Evolutionary conservation across 2,888 invertebrate genomes (phyloP), one percentile per base, ranked within the genome.

Genomic region (Teleogryllus oceanicus): DNA sequence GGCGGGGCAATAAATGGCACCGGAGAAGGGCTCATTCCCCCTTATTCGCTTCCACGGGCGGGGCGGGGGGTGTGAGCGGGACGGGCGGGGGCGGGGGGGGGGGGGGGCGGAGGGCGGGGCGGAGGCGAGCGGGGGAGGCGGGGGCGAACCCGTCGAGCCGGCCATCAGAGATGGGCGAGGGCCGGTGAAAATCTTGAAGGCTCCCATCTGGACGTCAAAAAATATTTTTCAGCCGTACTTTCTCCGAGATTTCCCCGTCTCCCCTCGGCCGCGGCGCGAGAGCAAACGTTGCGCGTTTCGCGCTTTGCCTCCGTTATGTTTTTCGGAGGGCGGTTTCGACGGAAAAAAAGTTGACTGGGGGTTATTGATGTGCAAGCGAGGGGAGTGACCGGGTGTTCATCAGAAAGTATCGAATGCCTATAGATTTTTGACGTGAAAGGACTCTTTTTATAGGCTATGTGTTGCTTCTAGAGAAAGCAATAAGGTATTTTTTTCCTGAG

Each of bases 141-240:
- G 24, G 2, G 24, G 24, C 24, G 24, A 21, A 5, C 37, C 37
- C 8, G 37, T 4, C 37, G 37, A 37, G 37, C 8, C 62, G 62
- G n/a, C 62, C 62, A 62, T 62, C n/a, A 77, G 37, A 80, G 81
- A 80, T 82, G 79, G 80, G 78, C 82, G 81, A 80, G 78, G 81
- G 62, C 81, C 81, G 80, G 81, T 77, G 74, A 78, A 82, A 82
- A 82, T 82, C 81, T 82, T 82, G 81, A 82, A 79, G 80, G 24
- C 77, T 77, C 74, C 78, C 82, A 82, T 82, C 79, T 82, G 82
- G 51, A 78, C 78, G 82, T 82, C 82, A 82, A 79, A 80, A 78
- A 62, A 62, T 62, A 62, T 62, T 62, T 62, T 62, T 62, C 62
- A 62, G 62, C 8, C 62, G 16, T 62, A 62, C n/a, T 16, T 62